phyloP scores from a whole-genome alignment of 2,888 invertebrate genomes.

The Sinotaia quadrata region DNA sequence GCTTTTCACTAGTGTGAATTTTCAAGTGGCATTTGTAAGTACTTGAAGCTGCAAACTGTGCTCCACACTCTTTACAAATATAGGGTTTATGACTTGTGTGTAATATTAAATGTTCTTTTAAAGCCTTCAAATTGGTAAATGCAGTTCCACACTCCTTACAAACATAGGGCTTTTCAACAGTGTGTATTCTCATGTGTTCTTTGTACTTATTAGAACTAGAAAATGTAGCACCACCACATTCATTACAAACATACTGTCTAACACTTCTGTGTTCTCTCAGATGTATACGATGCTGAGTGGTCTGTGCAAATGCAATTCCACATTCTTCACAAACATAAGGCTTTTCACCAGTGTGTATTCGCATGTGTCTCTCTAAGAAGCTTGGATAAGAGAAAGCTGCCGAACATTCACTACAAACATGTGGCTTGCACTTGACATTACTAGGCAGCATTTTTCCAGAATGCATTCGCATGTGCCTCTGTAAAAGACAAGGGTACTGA shows the following conservation, averaged over 20 bases:
- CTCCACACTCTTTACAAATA: not conserved
- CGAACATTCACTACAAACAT: not conserved
- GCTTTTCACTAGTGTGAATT: constrained; percentile 4
- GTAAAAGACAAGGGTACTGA: not conserved
- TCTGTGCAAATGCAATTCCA: not conserved
- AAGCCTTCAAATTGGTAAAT: no score
- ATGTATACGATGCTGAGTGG: not conserved
- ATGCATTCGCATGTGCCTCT: not conserved
- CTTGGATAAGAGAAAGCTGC: not conserved
- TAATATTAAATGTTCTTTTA: not conserved
- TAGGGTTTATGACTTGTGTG: not conserved
- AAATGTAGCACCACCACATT: no score
- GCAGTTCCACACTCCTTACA: not conserved
- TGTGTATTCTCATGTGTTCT: not conserved
- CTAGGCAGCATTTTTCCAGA: not conserved
- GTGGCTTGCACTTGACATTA: not conserved
- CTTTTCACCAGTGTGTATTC: not conserved
- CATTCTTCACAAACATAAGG: not conserved
- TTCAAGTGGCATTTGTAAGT: not conserved
- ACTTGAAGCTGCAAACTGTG: not conserved
- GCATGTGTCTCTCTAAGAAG: not conserved
- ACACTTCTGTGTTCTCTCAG: no score
- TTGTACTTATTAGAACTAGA: no score
- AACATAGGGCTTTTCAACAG: not conserved
- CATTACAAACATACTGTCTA: no score